Evolutionary conservation across 1,140 invertebrate species (phyloP).

Genomic region (Lordiphosa mommai): DNA sequence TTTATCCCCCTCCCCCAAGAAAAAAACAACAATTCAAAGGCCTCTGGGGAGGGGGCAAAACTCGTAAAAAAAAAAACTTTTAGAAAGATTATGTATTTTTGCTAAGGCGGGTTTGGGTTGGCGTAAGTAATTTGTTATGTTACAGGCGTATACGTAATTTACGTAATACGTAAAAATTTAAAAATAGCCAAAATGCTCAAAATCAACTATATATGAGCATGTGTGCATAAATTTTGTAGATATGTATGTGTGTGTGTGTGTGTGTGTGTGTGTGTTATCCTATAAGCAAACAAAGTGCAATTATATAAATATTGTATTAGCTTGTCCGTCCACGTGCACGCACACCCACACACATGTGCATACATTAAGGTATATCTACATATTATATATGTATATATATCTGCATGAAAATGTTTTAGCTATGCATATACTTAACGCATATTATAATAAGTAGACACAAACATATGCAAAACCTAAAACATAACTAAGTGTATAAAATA

Average conservation of each 20-base stretch:
- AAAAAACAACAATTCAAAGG: not conserved
- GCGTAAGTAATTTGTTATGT: too few relatives aligned
- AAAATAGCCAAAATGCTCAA: too few relatives aligned
- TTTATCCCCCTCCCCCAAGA: not conserved
- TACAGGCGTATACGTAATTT: too few relatives aligned
- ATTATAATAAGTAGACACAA: conserved; percentile 37
- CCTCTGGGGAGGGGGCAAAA: too few relatives aligned
- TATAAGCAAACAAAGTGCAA: conserved; percentile 45
- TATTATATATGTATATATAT: too few relatives aligned
- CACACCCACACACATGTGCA: conserved; percentile 5
- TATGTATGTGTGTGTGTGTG: conserved; percentile 8
- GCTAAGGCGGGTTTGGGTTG: too few relatives aligned
- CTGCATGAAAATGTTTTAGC: conserved; percentile 2
- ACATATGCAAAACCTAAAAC: not conserved
- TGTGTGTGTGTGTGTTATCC: conserved; percentile 14
- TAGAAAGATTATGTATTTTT: conserved; percentile 10
- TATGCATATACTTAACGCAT: conserved; percentile 42
- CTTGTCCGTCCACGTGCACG: conserved; percentile 12
- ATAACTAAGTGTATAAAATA: too few relatives aligned
- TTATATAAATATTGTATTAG: conserved; percentile 47
- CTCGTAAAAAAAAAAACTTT: not conserved
- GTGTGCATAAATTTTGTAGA: not conserved
- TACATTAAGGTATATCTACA: conserved; percentile 9
- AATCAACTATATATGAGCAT: not conserved
- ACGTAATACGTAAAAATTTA: too few relatives aligned